Evolutionary conservation across 2,797 vertebrate species (phyloP).

Genomic region (Alectoris magna): DNA sequence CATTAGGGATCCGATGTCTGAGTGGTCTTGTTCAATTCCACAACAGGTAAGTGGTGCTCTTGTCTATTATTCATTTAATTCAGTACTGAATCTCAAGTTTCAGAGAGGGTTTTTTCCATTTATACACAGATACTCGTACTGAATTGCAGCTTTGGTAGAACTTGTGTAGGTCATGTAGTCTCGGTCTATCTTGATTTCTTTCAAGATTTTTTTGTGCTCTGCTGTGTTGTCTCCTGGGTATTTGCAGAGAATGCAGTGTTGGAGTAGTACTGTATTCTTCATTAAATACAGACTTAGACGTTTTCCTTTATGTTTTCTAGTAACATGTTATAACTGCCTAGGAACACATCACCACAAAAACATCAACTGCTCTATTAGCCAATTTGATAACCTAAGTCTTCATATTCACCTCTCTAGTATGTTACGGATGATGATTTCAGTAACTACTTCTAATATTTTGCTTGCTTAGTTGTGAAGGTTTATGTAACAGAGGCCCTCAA

Average conservation of each 20-base stretch:
- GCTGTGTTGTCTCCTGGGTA: background rate
- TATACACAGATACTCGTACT: background rate
- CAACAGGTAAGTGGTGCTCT: constrained; percentile 84
- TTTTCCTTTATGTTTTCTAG: background rate
- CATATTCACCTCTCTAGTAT: background rate
- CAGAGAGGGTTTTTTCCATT: background rate
- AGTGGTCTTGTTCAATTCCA: constrained; percentile 89
- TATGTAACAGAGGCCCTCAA: background rate
- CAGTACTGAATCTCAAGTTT: background rate
- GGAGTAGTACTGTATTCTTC: background rate
- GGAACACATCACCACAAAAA: background rate
- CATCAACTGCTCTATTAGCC: background rate
- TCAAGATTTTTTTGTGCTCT: background rate
- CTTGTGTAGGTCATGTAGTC: background rate
- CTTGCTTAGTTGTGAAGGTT: background rate
- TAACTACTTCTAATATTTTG: background rate
- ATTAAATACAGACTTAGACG: background rate
- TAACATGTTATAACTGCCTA: fast-evolving
- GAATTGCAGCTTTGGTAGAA: background rate
- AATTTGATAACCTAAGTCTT: background rate
- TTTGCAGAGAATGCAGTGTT: background rate
- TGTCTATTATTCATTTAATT: background rate
- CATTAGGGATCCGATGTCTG: constrained; percentile 88
- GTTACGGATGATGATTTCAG: background rate
- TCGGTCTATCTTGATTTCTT: background rate